phyloP scores from a whole-genome alignment of 2,797 vertebrate species.

The Erethizon dorsatum region DNA sequence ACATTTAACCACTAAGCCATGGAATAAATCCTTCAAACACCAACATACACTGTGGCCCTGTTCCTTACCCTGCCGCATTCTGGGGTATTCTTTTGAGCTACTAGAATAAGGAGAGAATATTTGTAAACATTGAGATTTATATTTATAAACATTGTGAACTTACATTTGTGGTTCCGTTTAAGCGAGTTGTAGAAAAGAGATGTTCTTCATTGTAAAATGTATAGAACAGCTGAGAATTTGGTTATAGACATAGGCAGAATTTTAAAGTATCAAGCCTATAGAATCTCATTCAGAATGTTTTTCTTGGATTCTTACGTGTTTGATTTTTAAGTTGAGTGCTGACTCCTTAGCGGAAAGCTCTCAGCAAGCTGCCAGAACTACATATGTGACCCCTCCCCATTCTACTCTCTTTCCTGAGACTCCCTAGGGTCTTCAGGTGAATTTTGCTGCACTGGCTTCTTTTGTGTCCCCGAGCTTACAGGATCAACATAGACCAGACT shows the following conservation, averaged over 20 bases:
- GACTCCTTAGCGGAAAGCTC: background rate
- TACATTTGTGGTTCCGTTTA: conserved; percentile 13
- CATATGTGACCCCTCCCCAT: background rate
- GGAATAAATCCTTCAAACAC: background rate
- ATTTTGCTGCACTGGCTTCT: background rate
- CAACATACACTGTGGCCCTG: too few species aligned
- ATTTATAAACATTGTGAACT: background rate
- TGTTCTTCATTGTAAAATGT: background rate
- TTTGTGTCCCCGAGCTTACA: background rate
- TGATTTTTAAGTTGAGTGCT: background rate
- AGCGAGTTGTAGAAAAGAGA: background rate
- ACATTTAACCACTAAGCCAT: background rate
- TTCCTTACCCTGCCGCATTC: background rate
- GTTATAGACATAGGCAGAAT: background rate
- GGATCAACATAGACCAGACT: background rate
- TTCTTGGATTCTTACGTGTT: background rate
- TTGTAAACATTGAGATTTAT: background rate
- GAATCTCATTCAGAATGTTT: background rate
- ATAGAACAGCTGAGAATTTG: background rate
- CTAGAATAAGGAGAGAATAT: background rate
- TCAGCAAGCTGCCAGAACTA: background rate
- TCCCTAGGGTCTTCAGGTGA: background rate
- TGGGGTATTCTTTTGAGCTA: background rate
- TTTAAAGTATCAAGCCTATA: background rate
- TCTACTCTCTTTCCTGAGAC: background rate